phyloP scores from a whole-genome alignment of 2,113 vertebrate species.

The Neofelis nebulosa region DNA sequence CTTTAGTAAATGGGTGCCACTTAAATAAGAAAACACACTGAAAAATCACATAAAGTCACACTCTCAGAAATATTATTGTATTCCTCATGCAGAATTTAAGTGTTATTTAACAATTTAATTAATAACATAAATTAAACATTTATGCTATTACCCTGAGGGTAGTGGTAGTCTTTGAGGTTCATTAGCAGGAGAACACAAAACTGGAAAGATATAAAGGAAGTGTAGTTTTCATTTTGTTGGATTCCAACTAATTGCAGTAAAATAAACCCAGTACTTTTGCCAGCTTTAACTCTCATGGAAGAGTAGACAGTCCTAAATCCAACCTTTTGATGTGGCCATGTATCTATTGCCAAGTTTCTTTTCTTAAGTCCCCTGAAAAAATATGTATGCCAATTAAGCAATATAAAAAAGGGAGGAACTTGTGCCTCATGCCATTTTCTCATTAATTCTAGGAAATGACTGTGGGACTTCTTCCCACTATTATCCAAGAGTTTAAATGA shows the following conservation, averaged over 20 bases:
- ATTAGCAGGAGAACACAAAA: constrained; percentile 57
- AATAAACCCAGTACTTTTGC: constrained; percentile 48
- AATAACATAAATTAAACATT: constrained; percentile 46
- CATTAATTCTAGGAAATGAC: constrained; percentile 46
- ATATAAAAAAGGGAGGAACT: constrained; percentile 28
- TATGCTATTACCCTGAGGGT: not conserved
- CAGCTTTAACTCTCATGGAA: constrained; percentile 60
- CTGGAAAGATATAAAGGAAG: constrained; percentile 20
- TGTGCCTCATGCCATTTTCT: constrained; percentile 23
- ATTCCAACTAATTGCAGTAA: constrained; percentile 46
- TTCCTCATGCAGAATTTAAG: constrained; percentile 62
- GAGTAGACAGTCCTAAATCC: not conserved
- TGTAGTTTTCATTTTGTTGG: not conserved
- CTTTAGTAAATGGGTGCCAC: constrained; percentile 46
- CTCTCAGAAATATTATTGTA: constrained; percentile 50
- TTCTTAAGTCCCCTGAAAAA: constrained; percentile 64
- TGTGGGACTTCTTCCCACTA: constrained; percentile 13
- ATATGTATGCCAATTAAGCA: constrained; percentile 62
- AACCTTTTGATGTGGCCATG: constrained; percentile 4
- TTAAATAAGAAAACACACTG: not conserved
- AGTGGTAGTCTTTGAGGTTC: constrained; percentile 10
- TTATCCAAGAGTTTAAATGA: not conserved
- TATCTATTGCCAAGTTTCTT: constrained; percentile 59
- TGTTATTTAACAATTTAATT: constrained; percentile 62
- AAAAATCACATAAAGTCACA: constrained; percentile 53